Evolutionary conservation across 2,113 vertebrate genomes (phyloP).

Genomic region (Eretmochelys imbricata): DNA sequence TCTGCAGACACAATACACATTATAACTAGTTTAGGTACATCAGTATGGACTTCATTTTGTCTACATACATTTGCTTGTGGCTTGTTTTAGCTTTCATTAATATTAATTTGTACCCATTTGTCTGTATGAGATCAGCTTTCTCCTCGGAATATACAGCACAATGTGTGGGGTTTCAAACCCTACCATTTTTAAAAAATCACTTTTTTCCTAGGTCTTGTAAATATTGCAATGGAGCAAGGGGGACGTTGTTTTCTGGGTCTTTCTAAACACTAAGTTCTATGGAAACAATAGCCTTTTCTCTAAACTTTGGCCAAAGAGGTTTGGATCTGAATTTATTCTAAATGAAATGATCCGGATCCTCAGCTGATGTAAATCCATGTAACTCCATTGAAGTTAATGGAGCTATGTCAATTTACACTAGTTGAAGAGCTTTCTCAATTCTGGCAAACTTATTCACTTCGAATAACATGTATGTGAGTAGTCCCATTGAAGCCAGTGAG

Average conservation of each 20-base stretch:
- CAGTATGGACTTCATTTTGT: background rate
- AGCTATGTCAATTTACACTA: background rate
- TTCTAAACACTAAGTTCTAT: background rate
- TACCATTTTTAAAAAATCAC: background rate
- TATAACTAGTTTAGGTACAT: background rate
- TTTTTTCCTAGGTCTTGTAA: background rate
- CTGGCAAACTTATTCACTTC: background rate
- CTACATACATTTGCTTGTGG: background rate
- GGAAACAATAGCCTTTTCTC: background rate
- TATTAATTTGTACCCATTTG: background rate
- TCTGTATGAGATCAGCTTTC: background rate
- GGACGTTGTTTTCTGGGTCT: background rate
- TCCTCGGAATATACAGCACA: background rate
- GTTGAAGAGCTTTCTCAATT: background rate
- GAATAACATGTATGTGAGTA: background rate
- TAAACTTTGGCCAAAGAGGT: background rate
- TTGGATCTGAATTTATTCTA: background rate
- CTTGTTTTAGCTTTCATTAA: background rate
- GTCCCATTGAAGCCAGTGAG: background rate
- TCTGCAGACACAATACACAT: background rate
- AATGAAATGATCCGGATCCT: background rate
- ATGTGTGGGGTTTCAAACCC: rapidly evolving
- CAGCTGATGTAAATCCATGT: background rate
- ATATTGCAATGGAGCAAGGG: background rate
- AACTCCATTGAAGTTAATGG: background rate